phyloP scores from a whole-genome alignment of 2,797 vertebrate species.

The Silurus aristotelis region DNA sequence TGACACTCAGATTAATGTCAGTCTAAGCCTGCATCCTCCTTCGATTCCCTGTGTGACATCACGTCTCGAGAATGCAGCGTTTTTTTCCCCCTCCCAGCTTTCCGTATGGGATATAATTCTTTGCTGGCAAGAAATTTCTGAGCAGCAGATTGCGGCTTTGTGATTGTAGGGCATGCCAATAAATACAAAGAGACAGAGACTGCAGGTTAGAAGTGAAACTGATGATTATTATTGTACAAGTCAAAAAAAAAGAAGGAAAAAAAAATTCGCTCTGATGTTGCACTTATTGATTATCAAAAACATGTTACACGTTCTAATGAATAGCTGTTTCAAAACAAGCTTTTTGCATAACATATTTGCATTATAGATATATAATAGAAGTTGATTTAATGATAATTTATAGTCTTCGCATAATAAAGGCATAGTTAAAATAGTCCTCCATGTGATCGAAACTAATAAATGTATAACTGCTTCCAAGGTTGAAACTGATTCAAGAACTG shows the following conservation, averaged over 20 bases:
- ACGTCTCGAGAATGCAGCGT: constrained; percentile 42
- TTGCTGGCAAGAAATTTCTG: constrained; percentile 28
- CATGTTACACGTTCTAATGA: neutral
- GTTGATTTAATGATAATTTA: neutral
- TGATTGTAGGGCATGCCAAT: neutral
- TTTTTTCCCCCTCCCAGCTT: neutral
- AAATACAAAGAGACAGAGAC: neutral
- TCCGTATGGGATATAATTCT: constrained; percentile 30
- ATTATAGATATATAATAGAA: neutral
- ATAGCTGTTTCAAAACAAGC: neutral
- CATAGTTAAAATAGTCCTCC: neutral
- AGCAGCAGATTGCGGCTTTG: constrained; percentile 21
- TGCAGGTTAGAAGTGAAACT: neutral
- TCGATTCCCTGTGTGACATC: constrained; percentile 49
- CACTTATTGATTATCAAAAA: neutral
- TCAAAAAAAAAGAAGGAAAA: neutral
- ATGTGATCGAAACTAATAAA: neutral
- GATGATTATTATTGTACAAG: neutral
- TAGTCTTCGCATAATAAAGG: neutral
- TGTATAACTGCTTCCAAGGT: neutral
- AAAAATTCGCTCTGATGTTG: neutral
- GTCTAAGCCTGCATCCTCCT: constrained; percentile 46
- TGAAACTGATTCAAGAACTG: neutral
- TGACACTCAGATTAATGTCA: constrained; percentile 57
- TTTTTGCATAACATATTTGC: neutral